These are phyloP conservation scores for Apteryx mantelli DNA, from an alignment of 2,113 vertebrate genomes.

Conservation along the genomic window DNA sequence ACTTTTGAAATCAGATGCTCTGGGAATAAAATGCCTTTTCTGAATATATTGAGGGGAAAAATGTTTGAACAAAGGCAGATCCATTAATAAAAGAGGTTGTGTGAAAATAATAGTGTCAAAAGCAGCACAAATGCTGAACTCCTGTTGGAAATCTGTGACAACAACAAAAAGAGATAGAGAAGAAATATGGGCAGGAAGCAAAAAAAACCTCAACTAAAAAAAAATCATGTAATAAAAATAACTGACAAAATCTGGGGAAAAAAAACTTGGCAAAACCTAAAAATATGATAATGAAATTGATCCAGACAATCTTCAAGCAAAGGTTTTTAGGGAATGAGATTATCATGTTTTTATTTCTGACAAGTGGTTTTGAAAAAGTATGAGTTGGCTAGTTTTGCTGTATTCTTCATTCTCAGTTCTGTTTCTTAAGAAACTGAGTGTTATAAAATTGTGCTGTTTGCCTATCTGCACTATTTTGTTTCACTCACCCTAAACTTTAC, in stretches of 20 bases:
- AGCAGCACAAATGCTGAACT: neutral
- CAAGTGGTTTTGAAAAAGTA: neutral
- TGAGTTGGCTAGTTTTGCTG: neutral
- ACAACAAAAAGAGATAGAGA: neutral
- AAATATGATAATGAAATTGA: neutral
- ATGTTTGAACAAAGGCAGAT: conserved; percentile 3
- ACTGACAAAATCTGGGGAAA: neutral
- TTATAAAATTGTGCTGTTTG: neutral
- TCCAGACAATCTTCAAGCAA: neutral
- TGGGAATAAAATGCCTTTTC: conserved; percentile 22
- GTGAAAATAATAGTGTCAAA: neutral
- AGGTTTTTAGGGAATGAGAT: neutral
- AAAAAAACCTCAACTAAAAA: neutral
- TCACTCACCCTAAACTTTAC: neutral
- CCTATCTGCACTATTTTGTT: neutral
- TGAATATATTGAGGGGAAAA: neutral
- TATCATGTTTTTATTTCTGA: neutral
- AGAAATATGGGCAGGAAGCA: neutral
- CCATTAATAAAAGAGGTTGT: neutral
- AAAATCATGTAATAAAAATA: neutral
- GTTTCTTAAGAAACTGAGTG: neutral
- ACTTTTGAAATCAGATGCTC: conserved; percentile 10
- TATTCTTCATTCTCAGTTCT: neutral
- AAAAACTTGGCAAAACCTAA: neutral
- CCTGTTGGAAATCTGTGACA: neutral